A percentile compares a stretch with the other conserved stretches of the same genome.
phyloP scores from a whole-genome alignment of 2,113 vertebrate genomes.

The Saguinus imperator region DNA sequence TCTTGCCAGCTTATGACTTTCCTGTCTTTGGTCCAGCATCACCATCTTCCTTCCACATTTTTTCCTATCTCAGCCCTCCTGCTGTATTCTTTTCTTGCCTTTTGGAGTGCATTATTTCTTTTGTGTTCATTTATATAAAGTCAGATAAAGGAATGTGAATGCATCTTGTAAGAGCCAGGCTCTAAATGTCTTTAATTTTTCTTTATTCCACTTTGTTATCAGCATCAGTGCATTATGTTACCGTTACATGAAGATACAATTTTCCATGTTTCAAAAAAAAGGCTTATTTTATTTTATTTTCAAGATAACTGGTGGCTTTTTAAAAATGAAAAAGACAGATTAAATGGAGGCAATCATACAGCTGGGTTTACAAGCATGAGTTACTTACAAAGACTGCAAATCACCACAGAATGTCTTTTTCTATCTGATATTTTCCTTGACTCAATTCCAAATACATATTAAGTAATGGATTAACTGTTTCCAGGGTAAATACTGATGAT shows the following conservation, averaged over 20 bases:
- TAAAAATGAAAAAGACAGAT: constrained; percentile 52
- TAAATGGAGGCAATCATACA: constrained; percentile 60
- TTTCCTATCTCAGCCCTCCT: constrained; percentile 11
- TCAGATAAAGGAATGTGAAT: not conserved
- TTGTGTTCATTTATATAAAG: constrained; percentile 51
- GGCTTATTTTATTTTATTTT: constrained; percentile 55
- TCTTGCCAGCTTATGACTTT: constrained; percentile 46
- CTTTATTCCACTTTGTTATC: constrained; percentile 54
- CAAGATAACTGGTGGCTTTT: constrained; percentile 63
- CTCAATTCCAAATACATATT: constrained; percentile 66
- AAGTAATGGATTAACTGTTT: constrained; percentile 72
- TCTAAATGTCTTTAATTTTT: constrained; percentile 51
- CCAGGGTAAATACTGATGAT: constrained; percentile 61
- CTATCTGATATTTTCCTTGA: constrained; percentile 74
- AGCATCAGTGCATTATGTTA: constrained; percentile 12
- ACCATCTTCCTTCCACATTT: not conserved
- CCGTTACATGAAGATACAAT: constrained; percentile 11
- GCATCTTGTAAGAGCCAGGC: constrained; percentile 15
- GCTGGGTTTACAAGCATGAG: constrained; percentile 64
- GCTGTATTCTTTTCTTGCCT: not conserved
- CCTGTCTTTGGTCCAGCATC: constrained; percentile 40
- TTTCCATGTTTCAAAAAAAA: constrained; percentile 57
- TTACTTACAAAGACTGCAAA: constrained; percentile 67
- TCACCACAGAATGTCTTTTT: constrained; percentile 57
- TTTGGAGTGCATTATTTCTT: constrained; percentile 38